Base-by-base conservation (phyloP, 2,888 invertebrate genomes). In the Meta bourneti region DNA sequence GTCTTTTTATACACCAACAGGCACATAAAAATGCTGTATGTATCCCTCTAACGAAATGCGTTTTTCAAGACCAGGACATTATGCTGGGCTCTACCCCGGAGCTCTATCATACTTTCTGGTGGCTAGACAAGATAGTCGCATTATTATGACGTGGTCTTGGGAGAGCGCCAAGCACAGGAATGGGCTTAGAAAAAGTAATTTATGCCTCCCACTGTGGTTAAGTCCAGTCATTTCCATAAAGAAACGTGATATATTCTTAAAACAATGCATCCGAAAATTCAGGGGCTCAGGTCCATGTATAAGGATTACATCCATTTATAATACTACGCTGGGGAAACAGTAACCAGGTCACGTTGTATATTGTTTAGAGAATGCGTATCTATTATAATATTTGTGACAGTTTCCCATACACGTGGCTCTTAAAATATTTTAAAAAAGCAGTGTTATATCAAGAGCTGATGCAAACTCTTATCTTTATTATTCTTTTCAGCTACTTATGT, bases 141-240 rank as follows among this genome's bases (percentile, higher is more conserved):
- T 82, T 89, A 89, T 89, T 89, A 89, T 82, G 89, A 82, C 81
- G 20, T n/a, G 51, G 19, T 34, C 34, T 75, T 82, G 89, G 89
- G 69, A 19, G 16, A 20, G n/a, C 49, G 89, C 89, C 89, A 89
- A 51, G 20, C 13, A 7, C 34, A 72, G 72, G 72, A 54, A 71
- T 71, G 86, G 34, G 19, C 80, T 80, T 80, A 80, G 80, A 71
- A 8, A 49, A 13, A 52, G 69, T 81, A 88, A 88, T 88, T 88
- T 88, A 88, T 88, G 75, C 81, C 51, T 88, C 81, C 88, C 81
- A 6, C 13, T 51, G 77, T 48, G 72, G 77, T n/a, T 69, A 75
- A 69, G 70, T 75, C 70, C 52, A 69, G 54, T 84, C 74, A 84
- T 84, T 84, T 84, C 84, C 84, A 84, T 84, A 74, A 74, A 75